Conservation (phyloP, 2,113 vertebrate species). For the Syrmaticus mikado region DNA sequence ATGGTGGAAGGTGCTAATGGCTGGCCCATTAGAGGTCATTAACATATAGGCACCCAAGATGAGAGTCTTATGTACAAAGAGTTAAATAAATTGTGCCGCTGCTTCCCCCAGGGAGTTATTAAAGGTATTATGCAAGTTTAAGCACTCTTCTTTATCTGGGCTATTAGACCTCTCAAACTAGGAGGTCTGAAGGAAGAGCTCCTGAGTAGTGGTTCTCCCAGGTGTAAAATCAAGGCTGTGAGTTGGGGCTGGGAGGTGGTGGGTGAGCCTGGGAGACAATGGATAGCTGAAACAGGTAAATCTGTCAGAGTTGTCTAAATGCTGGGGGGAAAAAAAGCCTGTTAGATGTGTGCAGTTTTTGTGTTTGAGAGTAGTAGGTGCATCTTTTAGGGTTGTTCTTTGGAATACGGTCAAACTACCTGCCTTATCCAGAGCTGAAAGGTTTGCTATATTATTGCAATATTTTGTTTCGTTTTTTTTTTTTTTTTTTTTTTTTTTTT, state of each 20-base stretch:
- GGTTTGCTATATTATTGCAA: background rate
- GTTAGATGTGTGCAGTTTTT: background rate
- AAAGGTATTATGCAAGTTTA: constrained; percentile 69
- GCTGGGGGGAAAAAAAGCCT: background rate
- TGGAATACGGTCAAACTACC: background rate
- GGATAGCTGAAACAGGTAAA: background rate
- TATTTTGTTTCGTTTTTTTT: background rate
- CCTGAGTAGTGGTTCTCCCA: constrained; percentile 62
- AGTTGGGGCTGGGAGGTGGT: background rate
- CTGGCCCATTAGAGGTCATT: constrained; percentile 65
- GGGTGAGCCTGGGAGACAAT: background rate
- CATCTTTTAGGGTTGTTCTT: background rate
- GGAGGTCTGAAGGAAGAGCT: constrained; percentile 49
- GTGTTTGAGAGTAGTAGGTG: background rate
- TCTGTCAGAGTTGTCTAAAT: background rate
- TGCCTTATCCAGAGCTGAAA: background rate
- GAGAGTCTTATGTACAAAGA: constrained; percentile 62
- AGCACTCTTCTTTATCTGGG: constrained; percentile 66
- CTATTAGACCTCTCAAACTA: constrained; percentile 65
- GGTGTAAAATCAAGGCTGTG: constrained; percentile 34
- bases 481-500: background rate
- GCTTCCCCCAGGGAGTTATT: constrained; percentile 58
- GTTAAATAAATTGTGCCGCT: constrained; percentile 66
- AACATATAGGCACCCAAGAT: constrained; percentile 64
- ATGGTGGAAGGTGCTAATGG: constrained; percentile 75